These are phyloP conservation scores for Xylophagus ater DNA, from an alignment of 2,888 invertebrate species.

Conservation along the genomic window DNA sequence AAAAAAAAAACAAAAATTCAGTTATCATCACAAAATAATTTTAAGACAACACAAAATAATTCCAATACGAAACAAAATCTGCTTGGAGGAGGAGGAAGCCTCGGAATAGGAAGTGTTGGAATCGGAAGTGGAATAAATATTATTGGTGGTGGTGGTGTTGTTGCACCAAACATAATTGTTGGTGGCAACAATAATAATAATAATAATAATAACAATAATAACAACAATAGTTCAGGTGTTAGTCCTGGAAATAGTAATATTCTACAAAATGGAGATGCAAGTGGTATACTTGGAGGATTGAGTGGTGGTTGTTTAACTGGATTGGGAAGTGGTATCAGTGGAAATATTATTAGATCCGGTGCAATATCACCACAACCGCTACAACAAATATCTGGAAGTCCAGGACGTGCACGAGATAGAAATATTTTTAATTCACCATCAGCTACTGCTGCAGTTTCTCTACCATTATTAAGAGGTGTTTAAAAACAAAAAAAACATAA, in stretches of 20 bases:
- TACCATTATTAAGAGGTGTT: conserved; percentile 39
- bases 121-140: neutral
- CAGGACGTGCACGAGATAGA: conserved; percentile 38
- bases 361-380: conserved; percentile 28
- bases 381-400: conserved; percentile 36
- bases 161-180: neutral
- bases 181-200: neutral
- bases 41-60: conserved; percentile 20
- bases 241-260: too few species aligned
- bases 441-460: conserved; percentile 31
- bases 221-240: neutral
- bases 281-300: conserved; percentile 4
- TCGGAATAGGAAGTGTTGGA: conserved; percentile 13
- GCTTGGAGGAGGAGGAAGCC: conserved; percentile 14
- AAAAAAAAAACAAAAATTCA: too few species aligned
- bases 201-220: neutral
- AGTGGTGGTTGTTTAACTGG: too few species aligned
- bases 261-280: conserved; percentile 20
- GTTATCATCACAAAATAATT: conserved; percentile 21
- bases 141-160: too few species aligned
- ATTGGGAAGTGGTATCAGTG: conserved; percentile 14
- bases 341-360: conserved; percentile 1
- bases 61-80: conserved; percentile 17
- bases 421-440: conserved; percentile 37
- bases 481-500: neutral